Conservation (phyloP, 1,140 invertebrate genomes). For the Achroia grisella region DNA sequence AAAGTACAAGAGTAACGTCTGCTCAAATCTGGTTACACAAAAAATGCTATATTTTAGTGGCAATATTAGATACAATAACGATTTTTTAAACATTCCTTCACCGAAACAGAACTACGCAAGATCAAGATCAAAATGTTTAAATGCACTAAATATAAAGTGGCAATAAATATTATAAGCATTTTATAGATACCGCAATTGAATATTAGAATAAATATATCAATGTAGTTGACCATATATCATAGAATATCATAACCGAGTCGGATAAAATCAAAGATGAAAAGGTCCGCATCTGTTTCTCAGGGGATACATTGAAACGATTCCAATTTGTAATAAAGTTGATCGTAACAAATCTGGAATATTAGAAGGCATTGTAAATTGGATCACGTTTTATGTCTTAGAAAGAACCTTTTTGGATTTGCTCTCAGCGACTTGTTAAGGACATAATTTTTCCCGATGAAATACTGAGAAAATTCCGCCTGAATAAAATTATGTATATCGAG, state of each 20-base stretch:
- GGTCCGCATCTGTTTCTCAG: constrained; percentile 17
- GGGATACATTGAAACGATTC: constrained; percentile 36
- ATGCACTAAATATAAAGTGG: too few species aligned
- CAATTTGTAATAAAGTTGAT: constrained; percentile 44
- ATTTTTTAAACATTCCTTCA: too few species aligned
- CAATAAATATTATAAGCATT: too few species aligned
- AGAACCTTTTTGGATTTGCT: constrained; percentile 24
- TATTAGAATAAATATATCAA: background rate
- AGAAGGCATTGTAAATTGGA: constrained; percentile 41
- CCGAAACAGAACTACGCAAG: too few species aligned
- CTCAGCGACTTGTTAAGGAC: constrained; percentile 10
- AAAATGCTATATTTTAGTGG: too few species aligned
- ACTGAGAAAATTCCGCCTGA: background rate
- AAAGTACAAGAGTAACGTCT: constrained; percentile 6
- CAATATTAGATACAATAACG: too few species aligned
- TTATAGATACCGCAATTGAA: background rate
- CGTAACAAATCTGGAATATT: constrained; percentile 40
- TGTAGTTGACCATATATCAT: constrained; percentile 3
- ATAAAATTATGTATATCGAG: constrained; percentile 4
- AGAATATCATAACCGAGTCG: constrained; percentile 16
- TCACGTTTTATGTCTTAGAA: constrained; percentile 40
- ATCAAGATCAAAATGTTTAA: too few species aligned
- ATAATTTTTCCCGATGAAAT: constrained; percentile 10
- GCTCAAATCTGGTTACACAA: constrained; percentile 11
- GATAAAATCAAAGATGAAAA: constrained; percentile 17